Evolutionary conservation across 2,113 vertebrate genomes (phyloP).

Genomic region (Antennarius striatus): DNA sequence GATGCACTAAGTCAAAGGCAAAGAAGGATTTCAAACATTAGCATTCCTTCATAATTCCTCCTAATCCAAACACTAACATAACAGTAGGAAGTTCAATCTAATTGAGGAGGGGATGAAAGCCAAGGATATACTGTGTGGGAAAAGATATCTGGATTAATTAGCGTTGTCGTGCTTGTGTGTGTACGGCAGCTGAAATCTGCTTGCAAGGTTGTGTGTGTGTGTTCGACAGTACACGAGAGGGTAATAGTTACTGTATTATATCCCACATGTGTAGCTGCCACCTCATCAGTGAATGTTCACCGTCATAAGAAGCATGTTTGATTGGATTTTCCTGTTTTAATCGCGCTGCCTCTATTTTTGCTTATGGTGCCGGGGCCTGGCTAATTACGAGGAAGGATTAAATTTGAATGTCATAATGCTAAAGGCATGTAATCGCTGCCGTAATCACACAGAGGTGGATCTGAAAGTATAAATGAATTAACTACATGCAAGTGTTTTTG

Average conservation of each 20-base stretch:
- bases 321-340: conserved; percentile 74
- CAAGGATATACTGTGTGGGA: conserved; percentile 64
- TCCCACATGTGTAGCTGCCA: conserved; percentile 33
- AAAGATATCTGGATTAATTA: conserved; percentile 74
- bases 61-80: conserved; percentile 73
- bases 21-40: conserved; percentile 64
- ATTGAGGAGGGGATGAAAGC: conserved; percentile 71
- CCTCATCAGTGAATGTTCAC: conserved; percentile 48
- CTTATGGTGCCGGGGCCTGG: conserved; percentile 23
- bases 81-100: conserved; percentile 66
- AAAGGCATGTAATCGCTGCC: conserved; percentile 43
- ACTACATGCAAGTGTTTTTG: not conserved
- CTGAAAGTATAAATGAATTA: conserved; percentile 17
- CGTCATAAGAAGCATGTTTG: conserved; percentile 68
- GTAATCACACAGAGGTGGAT: conserved; percentile 12
- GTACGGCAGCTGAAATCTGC: not conserved
- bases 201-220: conserved; percentile 4
- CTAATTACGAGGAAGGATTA: conserved; percentile 68
- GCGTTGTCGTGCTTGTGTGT: conserved; percentile 44
- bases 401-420: conserved; percentile 64
- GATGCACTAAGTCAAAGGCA: conserved; percentile 64
- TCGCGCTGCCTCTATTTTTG: conserved; percentile 66
- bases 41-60: conserved; percentile 63
- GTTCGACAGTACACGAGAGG: conserved; percentile 14
- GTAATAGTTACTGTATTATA: conserved; percentile 54